These are phyloP conservation scores for Acanthochromis polyacanthus DNA, from an alignment of 2,113 vertebrate species.

Conservation along the genomic window DNA sequence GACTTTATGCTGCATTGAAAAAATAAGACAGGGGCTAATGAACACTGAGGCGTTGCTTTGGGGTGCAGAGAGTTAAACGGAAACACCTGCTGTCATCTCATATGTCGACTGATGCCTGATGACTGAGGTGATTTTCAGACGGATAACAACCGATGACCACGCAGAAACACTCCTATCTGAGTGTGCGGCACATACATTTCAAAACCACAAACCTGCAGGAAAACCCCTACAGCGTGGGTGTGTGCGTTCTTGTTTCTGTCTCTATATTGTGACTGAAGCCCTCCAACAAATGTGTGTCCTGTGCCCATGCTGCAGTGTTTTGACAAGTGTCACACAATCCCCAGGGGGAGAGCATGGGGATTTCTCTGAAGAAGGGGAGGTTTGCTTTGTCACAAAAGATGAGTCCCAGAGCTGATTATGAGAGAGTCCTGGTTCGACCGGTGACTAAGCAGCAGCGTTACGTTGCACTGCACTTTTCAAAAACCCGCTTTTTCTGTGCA, in stretches of 20 bases:
- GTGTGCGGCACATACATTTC: neutral
- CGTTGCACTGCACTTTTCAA: slow-evolving; percentile 4
- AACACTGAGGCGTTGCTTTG: no score
- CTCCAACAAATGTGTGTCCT: slow-evolving; percentile 32
- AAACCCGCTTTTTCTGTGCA: neutral
- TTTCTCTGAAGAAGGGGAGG: slow-evolving; percentile 35
- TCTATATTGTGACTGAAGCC: slow-evolving; percentile 14
- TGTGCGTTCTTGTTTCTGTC: slow-evolving; percentile 28
- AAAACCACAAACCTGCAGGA: slow-evolving; percentile 21
- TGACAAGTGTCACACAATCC: slow-evolving; percentile 53
- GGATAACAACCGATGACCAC: neutral
- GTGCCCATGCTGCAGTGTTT: slow-evolving; percentile 32
- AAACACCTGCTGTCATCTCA: neutral
- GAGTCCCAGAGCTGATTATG: slow-evolving; percentile 1
- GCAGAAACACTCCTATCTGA: neutral
- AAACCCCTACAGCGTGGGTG: slow-evolving; percentile 22
- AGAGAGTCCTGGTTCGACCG: neutral
- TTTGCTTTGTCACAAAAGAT: slow-evolving; percentile 40
- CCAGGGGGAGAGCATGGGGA: slow-evolving; percentile 21
- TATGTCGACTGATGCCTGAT: neutral
- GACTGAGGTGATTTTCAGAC: neutral
- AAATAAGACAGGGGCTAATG: no score
- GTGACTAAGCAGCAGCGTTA: slow-evolving; percentile 9
- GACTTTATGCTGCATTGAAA: no score
- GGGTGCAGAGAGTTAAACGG: no score